A percentile compares a stretch with the other conserved stretches of the same genome.
Conservation (phyloP, 2,888 invertebrate genomes). For the Halictus ligatus region DNA sequence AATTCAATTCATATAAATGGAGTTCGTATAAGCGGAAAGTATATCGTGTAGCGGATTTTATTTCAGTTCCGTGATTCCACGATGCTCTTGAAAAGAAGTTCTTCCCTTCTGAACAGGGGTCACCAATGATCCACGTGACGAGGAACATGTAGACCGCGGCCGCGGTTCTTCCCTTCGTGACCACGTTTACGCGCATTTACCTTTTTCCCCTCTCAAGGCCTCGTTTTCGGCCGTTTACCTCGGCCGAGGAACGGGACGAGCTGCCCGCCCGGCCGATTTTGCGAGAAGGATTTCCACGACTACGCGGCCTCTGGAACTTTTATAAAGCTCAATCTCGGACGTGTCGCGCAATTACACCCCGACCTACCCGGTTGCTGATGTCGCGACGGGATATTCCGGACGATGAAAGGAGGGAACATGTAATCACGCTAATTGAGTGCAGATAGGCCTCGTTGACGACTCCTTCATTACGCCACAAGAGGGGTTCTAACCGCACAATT, state of each 20-base stretch:
- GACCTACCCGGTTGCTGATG: slow-evolving; percentile 54
- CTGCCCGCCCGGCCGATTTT: not conserved
- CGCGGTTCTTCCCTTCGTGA: slow-evolving; percentile 6
- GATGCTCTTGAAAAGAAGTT: not conserved
- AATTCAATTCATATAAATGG: not conserved
- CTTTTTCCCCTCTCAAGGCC: not conserved
- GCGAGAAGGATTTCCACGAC: slow-evolving; percentile 13
- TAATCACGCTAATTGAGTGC: slow-evolving; percentile 83
- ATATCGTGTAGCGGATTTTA: too few relatives aligned
- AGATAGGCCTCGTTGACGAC: slow-evolving; percentile 83
- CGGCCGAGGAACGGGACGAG: not conserved
- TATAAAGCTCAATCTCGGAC: slow-evolving; percentile 61
- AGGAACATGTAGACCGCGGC: not conserved
- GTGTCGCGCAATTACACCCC: slow-evolving; percentile 69
- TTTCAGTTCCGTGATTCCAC: not conserved
- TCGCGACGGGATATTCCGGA: slow-evolving; percentile 65
- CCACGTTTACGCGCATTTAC: slow-evolving; percentile 13
- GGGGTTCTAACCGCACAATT: slow-evolving; percentile 75
- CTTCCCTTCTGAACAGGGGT: not conserved
- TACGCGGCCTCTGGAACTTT: slow-evolving; percentile 19
- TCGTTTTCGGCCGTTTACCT: not conserved
- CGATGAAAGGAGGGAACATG: slow-evolving; percentile 71
- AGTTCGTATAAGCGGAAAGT: too few relatives aligned
- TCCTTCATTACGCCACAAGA: slow-evolving; percentile 80
- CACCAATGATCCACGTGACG: not conserved